Percentiles rank a stretch among this genome's conserved stretches.
Conservation (phyloP, 2,113 vertebrate genomes). For the Thunnus thynnus region DNA sequence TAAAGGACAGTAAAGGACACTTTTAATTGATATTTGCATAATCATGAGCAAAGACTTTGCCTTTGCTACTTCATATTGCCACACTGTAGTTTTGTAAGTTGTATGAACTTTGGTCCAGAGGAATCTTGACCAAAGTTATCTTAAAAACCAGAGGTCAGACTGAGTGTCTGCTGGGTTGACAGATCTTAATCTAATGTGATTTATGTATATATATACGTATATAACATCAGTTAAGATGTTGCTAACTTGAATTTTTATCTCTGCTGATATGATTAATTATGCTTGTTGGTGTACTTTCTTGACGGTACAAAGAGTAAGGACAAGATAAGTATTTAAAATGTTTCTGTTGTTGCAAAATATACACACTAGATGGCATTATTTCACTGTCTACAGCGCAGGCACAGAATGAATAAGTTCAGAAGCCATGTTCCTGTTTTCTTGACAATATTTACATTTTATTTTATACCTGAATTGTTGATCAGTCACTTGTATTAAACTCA, state of each 20-base stretch:
- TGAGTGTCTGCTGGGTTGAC: slow-evolving; percentile 13
- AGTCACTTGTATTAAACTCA: neutral
- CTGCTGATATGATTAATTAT: neutral
- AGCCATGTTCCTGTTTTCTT: neutral
- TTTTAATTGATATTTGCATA: slow-evolving; percentile 37
- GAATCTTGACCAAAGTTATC: slow-evolving; percentile 34
- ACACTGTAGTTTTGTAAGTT: slow-evolving; percentile 72
- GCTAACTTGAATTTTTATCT: neutral
- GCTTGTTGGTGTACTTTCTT: neutral
- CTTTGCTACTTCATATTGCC: slow-evolving; percentile 46
- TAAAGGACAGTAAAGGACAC: neutral
- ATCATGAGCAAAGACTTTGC: slow-evolving; percentile 53
- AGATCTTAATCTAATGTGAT: slow-evolving; percentile 24
- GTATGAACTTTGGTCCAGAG: slow-evolving; percentile 66
- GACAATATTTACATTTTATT: slow-evolving; percentile 3
- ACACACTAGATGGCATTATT: slow-evolving; percentile 54
- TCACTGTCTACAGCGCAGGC: neutral
- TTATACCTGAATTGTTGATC: neutral
- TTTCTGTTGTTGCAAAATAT: neutral
- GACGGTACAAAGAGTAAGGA: neutral
- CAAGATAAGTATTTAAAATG: neutral
- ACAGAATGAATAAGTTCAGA: neutral
- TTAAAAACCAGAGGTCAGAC: slow-evolving; percentile 34
- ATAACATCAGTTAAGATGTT: neutral
- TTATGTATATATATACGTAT: neutral